phyloP scores from a whole-genome alignment of 2,113 vertebrate species.

The Chauna torquata region DNA sequence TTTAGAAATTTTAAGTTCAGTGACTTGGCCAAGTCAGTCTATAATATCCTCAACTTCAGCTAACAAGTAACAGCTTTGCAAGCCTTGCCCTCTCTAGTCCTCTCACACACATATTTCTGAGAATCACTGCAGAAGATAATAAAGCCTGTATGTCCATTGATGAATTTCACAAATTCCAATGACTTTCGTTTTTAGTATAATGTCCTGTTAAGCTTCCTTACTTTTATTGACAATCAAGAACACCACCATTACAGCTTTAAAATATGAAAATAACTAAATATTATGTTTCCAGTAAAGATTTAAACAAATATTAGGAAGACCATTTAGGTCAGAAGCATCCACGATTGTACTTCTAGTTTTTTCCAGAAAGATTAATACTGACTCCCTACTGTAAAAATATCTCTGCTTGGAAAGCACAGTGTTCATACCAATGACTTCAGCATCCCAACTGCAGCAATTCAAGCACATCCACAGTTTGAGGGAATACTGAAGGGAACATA shows the following conservation, averaged over 20 bases:
- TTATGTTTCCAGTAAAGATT: background rate
- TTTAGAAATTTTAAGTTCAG: background rate
- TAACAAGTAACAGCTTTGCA: background rate
- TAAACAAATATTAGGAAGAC: background rate
- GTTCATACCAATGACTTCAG: background rate
- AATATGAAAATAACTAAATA: background rate
- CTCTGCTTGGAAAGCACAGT: background rate
- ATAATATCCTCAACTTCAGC: background rate
- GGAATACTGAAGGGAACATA: background rate
- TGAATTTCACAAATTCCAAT: background rate
- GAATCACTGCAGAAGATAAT: background rate
- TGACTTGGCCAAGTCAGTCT: background rate
- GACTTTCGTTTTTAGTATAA: background rate
- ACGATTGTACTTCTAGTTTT: background rate
- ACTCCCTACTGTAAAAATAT: background rate
- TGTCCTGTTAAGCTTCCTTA: background rate
- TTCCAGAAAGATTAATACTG: background rate
- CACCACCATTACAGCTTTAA: accelerated
- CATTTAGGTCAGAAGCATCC: background rate
- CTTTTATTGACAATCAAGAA: background rate
- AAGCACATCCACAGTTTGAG: background rate
- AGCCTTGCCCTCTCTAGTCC: background rate
- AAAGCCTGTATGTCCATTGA: background rate
- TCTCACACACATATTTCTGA: background rate
- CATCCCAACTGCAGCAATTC: background rate